A percentile compares a stretch with the other conserved stretches of the same genome.
Evolutionary conservation across 92 coral and sea anemone genomes (phyloP).

Genomic region (Scolanthus callimorphus): DNA sequence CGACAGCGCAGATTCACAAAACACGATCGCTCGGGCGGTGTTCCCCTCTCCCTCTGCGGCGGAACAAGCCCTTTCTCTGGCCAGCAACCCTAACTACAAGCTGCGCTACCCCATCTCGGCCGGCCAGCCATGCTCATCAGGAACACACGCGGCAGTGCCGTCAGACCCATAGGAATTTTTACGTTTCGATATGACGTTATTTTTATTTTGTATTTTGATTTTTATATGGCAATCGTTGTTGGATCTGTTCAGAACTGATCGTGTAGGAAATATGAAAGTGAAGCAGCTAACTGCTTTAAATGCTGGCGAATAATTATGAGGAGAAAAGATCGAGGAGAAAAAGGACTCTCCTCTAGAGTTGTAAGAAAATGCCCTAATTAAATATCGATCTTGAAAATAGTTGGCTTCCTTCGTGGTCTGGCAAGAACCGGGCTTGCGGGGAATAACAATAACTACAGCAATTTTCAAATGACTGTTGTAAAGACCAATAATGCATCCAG

Average conservation of each 20-base stretch:
- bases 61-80: constrained; percentile 51
- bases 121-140: constrained; percentile 19
- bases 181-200: constrained; percentile 61
- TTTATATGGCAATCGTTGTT: constrained; percentile 57
- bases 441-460: too few species aligned
- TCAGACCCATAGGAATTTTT: constrained; percentile 64
- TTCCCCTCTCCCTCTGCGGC: constrained; percentile 58
- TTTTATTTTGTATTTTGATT: constrained; percentile 81
- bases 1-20: constrained; percentile 12
- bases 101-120: constrained; percentile 48
- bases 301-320: background rate
- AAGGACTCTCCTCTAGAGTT: background rate
- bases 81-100: constrained; percentile 71
- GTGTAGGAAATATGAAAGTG: too few species aligned
- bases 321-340: constrained; percentile 1
- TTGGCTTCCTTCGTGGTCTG: too few species aligned
- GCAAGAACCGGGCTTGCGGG: too few species aligned
- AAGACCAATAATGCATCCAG: too few species aligned
- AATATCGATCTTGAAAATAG: too few species aligned
- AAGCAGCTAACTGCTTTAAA: background rate
- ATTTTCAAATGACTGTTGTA: too few species aligned
- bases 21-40: constrained; percentile 48
- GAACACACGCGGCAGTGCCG: constrained; percentile 41
- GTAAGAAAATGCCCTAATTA: constrained; percentile 31
- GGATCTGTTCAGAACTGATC: constrained; percentile 18